These are phyloP conservation scores for Drosophila niveifrons DNA, from an alignment of 2,888 invertebrate genomes.

Conservation along the genomic window DNA sequence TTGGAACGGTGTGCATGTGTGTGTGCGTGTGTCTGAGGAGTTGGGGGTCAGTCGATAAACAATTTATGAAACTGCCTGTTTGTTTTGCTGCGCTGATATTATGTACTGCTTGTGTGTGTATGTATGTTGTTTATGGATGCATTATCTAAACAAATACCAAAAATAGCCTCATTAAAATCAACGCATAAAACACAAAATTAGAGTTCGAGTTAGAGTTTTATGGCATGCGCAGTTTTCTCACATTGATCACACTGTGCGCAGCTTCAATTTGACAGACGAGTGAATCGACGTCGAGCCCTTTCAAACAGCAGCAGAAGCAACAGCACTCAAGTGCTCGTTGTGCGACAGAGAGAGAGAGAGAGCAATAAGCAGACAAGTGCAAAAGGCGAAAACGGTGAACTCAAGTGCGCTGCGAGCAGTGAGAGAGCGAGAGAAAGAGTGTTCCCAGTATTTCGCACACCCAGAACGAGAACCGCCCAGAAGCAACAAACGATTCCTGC, in stretches of 20 bases:
- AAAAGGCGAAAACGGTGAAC: constrained; percentile 38
- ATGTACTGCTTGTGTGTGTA: neutral
- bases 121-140: constrained; percentile 68
- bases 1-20: constrained; percentile 47
- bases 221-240: constrained; percentile 23
- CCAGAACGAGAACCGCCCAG: constrained; percentile 46
- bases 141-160: constrained; percentile 79
- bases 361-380: constrained; percentile 61
- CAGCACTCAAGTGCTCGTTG: constrained; percentile 8
- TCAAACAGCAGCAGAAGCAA: constrained; percentile 2
- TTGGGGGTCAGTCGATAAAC: constrained; percentile 64
- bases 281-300: constrained; percentile 30
- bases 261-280: constrained; percentile 64
- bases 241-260: constrained; percentile 27
- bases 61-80: constrained; percentile 70
- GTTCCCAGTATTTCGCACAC: constrained; percentile 65
- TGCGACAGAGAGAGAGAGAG: constrained; percentile 8
- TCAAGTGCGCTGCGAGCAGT: constrained; percentile 47
- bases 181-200: constrained; percentile 61
- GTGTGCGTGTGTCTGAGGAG: constrained; percentile 24
- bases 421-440: constrained; percentile 14
- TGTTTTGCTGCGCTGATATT: constrained; percentile 43
- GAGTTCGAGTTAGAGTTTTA: constrained; percentile 32
- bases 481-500: constrained; percentile 34
- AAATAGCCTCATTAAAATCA: constrained; percentile 68